Conservation (phyloP, 1,140 invertebrate species). For the Telenomus remus region DNA sequence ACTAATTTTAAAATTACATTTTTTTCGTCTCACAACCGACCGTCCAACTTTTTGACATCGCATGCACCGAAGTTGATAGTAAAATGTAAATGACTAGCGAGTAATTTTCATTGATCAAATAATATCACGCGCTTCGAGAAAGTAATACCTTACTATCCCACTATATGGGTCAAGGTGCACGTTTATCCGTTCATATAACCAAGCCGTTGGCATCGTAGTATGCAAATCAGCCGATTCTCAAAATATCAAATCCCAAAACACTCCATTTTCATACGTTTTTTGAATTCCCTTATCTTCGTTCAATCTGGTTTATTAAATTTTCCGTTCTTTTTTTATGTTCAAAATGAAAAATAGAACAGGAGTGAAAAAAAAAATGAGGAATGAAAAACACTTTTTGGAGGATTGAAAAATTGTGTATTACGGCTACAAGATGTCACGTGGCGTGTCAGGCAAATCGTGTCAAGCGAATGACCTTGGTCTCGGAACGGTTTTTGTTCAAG, state of each 20-base stretch:
- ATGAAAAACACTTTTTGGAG: too few relatives aligned
- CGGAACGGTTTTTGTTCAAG: slow-evolving; percentile 57
- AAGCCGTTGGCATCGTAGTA: slow-evolving; percentile 4
- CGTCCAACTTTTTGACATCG: not conserved
- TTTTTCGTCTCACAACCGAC: not conserved
- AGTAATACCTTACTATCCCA: slow-evolving; percentile 57
- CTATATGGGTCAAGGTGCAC: slow-evolving; percentile 63
- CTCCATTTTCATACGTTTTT: not conserved
- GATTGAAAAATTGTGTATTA: not conserved
- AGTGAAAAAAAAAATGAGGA: too few relatives aligned
- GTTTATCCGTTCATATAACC: not conserved
- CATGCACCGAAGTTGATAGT: slow-evolving; percentile 19
- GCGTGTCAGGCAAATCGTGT: slow-evolving; percentile 46
- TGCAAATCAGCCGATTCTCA: slow-evolving; percentile 10
- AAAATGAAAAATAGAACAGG: too few relatives aligned
- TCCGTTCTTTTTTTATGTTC: slow-evolving; percentile 1
- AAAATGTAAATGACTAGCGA: slow-evolving; percentile 58
- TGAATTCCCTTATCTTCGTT: not conserved
- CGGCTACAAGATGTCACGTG: slow-evolving; percentile 15
- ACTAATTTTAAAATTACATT: too few relatives aligned
- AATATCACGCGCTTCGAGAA: slow-evolving; percentile 45
- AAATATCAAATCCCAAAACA: slow-evolving; percentile 19
- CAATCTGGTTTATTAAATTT: too few relatives aligned
- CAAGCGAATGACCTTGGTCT: slow-evolving; percentile 55
- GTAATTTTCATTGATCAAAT: slow-evolving; percentile 58